phyloP scores from a whole-genome alignment of 2,888 invertebrate species.

The Galeruca laticollis region DNA sequence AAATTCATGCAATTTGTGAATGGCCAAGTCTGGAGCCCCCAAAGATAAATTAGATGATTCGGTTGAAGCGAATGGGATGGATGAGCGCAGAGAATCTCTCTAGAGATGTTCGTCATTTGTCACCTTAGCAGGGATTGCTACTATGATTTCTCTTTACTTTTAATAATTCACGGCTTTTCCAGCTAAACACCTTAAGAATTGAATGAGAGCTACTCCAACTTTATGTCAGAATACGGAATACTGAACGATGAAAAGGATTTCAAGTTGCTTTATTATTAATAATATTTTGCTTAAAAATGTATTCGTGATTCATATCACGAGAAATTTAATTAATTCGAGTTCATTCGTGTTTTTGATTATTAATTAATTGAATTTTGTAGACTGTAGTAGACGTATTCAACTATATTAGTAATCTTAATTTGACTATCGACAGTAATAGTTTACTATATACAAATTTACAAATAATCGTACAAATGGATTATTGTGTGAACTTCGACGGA shows the following conservation, averaged over 20 bases:
- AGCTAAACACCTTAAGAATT: not conserved
- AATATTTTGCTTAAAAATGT: not conserved
- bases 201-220: slow-evolving; percentile 7
- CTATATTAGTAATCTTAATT: too few relatives aligned
- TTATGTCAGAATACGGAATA: slow-evolving; percentile 13
- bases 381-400: too few relatives aligned
- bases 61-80: slow-evolving; percentile 12
- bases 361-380: too few relatives aligned
- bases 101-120: slow-evolving; percentile 33
- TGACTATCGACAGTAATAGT: too few relatives aligned
- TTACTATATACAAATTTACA: too few relatives aligned
- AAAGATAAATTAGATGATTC: slow-evolving; percentile 25
- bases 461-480: too few relatives aligned
- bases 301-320: too few relatives aligned
- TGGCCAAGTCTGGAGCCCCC: not conserved
- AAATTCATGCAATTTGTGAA: not conserved
- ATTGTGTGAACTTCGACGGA: too few relatives aligned
- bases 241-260: not conserved
- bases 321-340: too few relatives aligned
- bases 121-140: slow-evolving; percentile 31
- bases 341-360: too few relatives aligned
- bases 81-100: slow-evolving; percentile 17
- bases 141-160: slow-evolving; percentile 28
- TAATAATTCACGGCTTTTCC: slow-evolving; percentile 29
- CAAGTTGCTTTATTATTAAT: not conserved